Evolutionary conservation across 2,888 invertebrate genomes (phyloP).

Genomic region (Tenthredo mesomela): DNA sequence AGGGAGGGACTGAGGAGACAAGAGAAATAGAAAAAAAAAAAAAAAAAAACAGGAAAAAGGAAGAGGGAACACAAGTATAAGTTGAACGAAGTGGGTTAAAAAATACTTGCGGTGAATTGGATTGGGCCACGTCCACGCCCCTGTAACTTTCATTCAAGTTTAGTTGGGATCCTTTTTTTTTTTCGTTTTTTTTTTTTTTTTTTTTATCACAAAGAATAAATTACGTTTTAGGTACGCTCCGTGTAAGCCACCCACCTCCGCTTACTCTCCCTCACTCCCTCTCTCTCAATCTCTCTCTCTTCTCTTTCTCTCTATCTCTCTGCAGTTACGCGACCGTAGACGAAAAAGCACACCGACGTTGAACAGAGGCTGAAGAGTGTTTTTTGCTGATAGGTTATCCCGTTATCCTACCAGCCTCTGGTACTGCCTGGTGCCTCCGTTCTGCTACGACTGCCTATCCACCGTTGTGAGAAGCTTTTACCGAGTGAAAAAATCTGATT

Average conservation of each 20-base stretch:
- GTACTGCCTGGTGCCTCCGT: not conserved
- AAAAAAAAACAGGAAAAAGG: not conserved
- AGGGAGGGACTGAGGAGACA: not conserved
- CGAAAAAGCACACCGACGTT: constrained; percentile 25
- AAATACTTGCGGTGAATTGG: constrained; percentile 34
- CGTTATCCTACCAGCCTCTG: constrained; percentile 11
- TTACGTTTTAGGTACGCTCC: constrained; percentile 29
- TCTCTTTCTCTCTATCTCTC: not conserved
- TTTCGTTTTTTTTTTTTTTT: not conserved
- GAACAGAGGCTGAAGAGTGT: constrained; percentile 20
- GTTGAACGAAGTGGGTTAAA: constrained; percentile 32
- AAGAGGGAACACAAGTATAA: not conserved
- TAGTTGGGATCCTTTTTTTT: not conserved
- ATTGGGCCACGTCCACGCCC: constrained; percentile 12
- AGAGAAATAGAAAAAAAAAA: not conserved
- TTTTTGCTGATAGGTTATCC: constrained; percentile 41
- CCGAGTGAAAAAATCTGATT: constrained; percentile 7
- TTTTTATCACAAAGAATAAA: constrained; percentile 42
- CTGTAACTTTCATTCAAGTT: constrained; percentile 40
- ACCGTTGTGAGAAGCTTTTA: constrained; percentile 4
- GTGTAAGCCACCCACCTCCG: not conserved
- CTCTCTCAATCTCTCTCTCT: not conserved
- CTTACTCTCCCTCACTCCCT: not conserved
- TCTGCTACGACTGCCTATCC: not conserved
- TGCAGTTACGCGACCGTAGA: not conserved